phyloP scores from a whole-genome alignment of 2,888 invertebrate genomes.

The Drosophila incognita region DNA sequence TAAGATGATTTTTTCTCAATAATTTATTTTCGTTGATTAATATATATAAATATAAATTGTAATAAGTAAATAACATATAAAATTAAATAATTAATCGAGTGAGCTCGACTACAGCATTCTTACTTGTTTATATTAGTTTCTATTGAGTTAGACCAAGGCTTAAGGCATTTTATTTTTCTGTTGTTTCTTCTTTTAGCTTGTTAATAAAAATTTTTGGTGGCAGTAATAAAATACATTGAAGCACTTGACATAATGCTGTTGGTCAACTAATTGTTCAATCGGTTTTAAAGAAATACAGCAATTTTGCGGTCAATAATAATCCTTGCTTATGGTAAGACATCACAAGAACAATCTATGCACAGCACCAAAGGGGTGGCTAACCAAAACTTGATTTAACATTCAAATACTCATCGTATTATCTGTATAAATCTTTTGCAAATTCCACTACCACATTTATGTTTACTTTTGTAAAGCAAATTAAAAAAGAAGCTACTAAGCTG shows the following conservation, averaged over 20 bases:
- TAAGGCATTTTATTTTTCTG: constrained; percentile 61
- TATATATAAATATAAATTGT: not conserved
- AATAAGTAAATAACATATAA: not conserved
- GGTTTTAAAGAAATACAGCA: constrained; percentile 34
- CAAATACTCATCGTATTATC: constrained; percentile 78
- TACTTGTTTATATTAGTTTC: constrained; percentile 32
- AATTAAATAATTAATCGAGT: not conserved
- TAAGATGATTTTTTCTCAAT: not conserved
- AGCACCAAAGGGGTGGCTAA: constrained; percentile 24
- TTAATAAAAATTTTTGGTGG: constrained; percentile 27
- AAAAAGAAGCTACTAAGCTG: constrained; percentile 52
- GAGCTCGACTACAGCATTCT: no score
- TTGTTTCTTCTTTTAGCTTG: constrained; percentile 38
- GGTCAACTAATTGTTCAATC: constrained; percentile 7
- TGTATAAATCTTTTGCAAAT: constrained; percentile 72
- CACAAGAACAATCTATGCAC: constrained; percentile 14
- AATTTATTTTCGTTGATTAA: not conserved
- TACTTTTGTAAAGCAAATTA: constrained; percentile 48
- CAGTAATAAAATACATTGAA: constrained; percentile 18
- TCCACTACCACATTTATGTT: constrained; percentile 65
- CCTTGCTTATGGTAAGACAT: constrained; percentile 62
- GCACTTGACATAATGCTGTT: constrained; percentile 1
- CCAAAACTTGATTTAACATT: constrained; percentile 73
- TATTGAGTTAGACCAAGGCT: constrained; percentile 56
- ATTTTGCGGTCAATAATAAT: constrained; percentile 55